Evolutionary conservation across 1,140 invertebrate genomes (phyloP).

Genomic region (Drosophila arawakana): DNA sequence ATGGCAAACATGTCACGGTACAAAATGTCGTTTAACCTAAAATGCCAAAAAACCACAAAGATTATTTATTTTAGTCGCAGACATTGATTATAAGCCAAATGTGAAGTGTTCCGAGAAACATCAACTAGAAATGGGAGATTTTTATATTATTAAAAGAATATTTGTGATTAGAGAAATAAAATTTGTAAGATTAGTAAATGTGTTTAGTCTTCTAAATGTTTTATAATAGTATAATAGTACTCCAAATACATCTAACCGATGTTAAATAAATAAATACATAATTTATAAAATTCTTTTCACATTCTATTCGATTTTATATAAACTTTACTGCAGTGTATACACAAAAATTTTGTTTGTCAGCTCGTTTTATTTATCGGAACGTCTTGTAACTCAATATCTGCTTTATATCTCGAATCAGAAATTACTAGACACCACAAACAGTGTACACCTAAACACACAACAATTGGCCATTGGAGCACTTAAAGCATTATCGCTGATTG

Average conservation of each 20-base stretch:
- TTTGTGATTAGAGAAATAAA: no score
- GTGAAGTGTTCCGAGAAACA: constrained; percentile 8
- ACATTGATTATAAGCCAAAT: constrained; percentile 23
- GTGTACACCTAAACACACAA: constrained; percentile 61
- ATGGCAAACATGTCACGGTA: constrained; percentile 78
- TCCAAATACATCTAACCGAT: no score
- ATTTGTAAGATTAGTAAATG: no score
- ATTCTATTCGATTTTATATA: no score
- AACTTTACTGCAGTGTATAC: neutral
- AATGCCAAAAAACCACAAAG: constrained; percentile 64
- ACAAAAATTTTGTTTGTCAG: neutral
- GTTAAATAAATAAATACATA: no score
- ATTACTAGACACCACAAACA: constrained; percentile 17
- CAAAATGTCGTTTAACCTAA: constrained; percentile 78
- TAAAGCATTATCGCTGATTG: constrained; percentile 42
- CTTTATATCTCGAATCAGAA: neutral
- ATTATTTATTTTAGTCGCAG: constrained; percentile 47
- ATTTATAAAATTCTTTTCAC: no score
- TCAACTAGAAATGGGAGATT: neutral
- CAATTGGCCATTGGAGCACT: constrained; percentile 18
- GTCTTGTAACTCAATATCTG: constrained; percentile 18
- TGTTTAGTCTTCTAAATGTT: no score
- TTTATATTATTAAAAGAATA: neutral
- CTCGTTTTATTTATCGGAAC: constrained; percentile 4
- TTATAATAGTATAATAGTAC: no score